Evolutionary conservation across 2,113 vertebrate species (phyloP), one percentile per base, ranked within the genome.

Genomic region (Clarias macrocephalus): DNA sequence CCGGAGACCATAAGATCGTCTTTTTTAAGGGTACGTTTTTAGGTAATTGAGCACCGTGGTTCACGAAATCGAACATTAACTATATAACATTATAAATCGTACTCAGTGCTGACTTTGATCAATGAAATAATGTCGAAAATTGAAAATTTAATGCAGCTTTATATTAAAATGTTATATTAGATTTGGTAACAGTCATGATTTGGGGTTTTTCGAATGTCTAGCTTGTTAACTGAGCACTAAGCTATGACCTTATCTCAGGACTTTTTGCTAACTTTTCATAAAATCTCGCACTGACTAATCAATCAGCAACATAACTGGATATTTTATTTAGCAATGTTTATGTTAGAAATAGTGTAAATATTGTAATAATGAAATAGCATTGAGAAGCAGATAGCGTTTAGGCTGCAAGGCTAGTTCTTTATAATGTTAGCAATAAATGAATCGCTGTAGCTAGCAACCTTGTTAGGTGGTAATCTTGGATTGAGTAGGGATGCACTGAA

Each of bases 1-100:
- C 95, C 6, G 96, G 93, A 0, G 98, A 99, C 90, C 98, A 99
- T 91, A 99, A 97, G 91, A 99, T 99, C 0, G 94, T 99, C 76
- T 99, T 99, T 93, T 99, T 99, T 90, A 97, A 97, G 97, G 98
- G 98, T 99, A 10, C 15, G 79, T 1, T 60, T 60, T 80, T 5
- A 2, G 4, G 21, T 59, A n/a, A n/a, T n/a, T n/a, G 10, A 48
- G 9, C 5, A 13, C 52, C 21, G 48, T 15, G 65, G 28, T 68
- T 30, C 0, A 13, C 0, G 65, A 13, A 68, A 68, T n/a, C 15
- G n/a, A 28, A 68, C 63, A 30, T 30, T 28, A 66, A 28, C 11
- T 30, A 7, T 2, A 18, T 70, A 19, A 70, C 68, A 33, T 37
- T 30, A 70, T 70, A 37, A 70, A 37, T 37, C 30, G 15, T 28